phyloP scores from a whole-genome alignment of 2,113 vertebrate genomes.

The Hassar affinis region DNA sequence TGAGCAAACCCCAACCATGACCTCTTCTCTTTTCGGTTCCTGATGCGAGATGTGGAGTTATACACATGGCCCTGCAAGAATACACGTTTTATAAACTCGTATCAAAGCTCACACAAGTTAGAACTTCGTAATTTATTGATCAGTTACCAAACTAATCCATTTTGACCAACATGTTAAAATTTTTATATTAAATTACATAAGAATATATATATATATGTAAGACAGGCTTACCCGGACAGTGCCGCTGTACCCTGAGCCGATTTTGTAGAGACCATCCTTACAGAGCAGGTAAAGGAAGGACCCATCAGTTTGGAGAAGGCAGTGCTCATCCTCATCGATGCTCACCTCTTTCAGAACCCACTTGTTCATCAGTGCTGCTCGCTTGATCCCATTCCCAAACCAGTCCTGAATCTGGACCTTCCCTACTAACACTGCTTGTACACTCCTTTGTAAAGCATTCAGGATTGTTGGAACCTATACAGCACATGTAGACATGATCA shows the following conservation, averaged over 20 bases:
- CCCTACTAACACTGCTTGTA: constrained; percentile 95
- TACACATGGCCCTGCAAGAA: constrained; percentile 93
- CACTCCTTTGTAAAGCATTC: constrained; percentile 93
- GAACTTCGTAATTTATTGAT: neutral
- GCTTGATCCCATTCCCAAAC: constrained; percentile 98
- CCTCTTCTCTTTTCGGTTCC: constrained; percentile 94
- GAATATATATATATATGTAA: no score
- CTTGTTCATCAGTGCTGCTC: constrained; percentile 95
- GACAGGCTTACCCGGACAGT: constrained; percentile 89
- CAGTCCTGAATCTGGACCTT: constrained; percentile 99
- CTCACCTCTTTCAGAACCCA: constrained; percentile 91
- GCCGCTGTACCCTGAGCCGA: constrained; percentile 97
- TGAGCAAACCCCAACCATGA: constrained; percentile 99
- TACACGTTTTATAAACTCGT: constrained; percentile 39
- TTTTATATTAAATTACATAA: neutral
- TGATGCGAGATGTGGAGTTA: constrained; percentile 95
- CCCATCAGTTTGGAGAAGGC: constrained; percentile 95
- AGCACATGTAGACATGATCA: neutral
- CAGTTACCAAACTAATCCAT: neutral
- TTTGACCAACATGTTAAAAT: no score
- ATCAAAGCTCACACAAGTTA: neutral
- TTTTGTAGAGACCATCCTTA: constrained; percentile 98
- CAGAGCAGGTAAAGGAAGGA: constrained; percentile 97
- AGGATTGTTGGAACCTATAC: constrained; percentile 94
- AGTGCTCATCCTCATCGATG: constrained; percentile 93